These are phyloP conservation scores for Rhingia rostrata DNA, from an alignment of 2,888 invertebrate genomes.

Conservation along the genomic window DNA sequence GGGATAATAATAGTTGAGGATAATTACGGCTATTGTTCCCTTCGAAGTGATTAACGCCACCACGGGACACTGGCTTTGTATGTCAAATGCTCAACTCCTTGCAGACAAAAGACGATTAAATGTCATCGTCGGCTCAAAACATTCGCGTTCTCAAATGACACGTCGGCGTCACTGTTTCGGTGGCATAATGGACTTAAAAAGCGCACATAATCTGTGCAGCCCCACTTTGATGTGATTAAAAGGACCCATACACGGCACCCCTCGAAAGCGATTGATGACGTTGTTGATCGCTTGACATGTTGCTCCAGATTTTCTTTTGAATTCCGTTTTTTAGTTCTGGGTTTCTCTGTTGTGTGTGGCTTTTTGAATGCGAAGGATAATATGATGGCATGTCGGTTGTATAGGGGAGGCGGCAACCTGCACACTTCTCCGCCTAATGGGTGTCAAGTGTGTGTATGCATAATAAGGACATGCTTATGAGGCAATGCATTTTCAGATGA, in stretches of 20 bases:
- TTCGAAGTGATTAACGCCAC: conserved; percentile 5
- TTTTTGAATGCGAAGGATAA: conserved; percentile 36
- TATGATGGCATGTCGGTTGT: conserved; percentile 5
- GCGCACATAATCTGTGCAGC: conserved; percentile 21
- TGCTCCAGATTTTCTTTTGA: conserved; percentile 49
- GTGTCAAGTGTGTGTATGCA: conserved; percentile 53
- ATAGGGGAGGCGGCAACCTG: conserved; percentile 11
- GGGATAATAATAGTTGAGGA: conserved; percentile 29
- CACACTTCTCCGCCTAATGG: conserved; percentile 35
- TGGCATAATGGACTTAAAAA: conserved; percentile 44
- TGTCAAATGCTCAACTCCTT: conserved; percentile 1
- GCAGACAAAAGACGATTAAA: conserved; percentile 11
- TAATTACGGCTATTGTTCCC: conserved; percentile 49
- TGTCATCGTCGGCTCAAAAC: not conserved
- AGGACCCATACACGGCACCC: conserved; percentile 32
- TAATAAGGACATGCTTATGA: conserved; percentile 42
- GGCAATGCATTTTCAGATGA: conserved; percentile 43
- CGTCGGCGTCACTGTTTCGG: not conserved
- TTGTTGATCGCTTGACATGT: conserved; percentile 60
- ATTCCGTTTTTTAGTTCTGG: not conserved
- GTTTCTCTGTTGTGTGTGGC: not conserved
- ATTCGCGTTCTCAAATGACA: not conserved
- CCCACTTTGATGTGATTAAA: conserved; percentile 48
- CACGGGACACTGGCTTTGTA: not conserved
- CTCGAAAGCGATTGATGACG: conserved; percentile 54